Conservation (phyloP, 2,113 vertebrate genomes). For the Holacanthus passer region DNA sequence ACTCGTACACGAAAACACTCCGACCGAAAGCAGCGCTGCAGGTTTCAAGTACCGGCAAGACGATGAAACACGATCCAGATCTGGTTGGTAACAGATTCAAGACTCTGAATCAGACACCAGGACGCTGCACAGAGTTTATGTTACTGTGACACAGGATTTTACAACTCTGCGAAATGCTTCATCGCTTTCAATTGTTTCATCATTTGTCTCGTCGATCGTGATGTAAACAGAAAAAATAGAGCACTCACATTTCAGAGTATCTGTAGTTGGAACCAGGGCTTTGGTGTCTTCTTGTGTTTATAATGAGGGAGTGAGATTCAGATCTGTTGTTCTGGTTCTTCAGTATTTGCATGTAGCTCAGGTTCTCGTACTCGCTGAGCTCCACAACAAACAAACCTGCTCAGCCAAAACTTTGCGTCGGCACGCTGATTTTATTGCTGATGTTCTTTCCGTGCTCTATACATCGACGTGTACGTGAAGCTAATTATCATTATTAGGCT, state of each 20-base stretch:
- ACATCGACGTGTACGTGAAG: constrained; percentile 10
- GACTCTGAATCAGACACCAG: background rate
- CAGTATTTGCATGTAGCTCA: background rate
- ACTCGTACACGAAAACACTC: too few relatives aligned
- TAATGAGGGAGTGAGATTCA: background rate
- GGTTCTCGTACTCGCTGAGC: background rate
- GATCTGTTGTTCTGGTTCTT: background rate
- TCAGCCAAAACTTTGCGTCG: background rate
- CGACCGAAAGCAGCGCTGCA: background rate
- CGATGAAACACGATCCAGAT: background rate
- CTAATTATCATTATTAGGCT: constrained; percentile 43
- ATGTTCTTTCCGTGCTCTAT: background rate
- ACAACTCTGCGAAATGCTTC: too few relatives aligned
- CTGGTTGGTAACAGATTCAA: background rate
- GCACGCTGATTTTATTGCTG: constrained; percentile 1
- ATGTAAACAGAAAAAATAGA: too few relatives aligned
- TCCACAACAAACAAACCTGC: background rate
- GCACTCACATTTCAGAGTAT: background rate
- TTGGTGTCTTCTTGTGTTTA: too few relatives aligned
- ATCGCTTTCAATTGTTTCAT: too few relatives aligned
- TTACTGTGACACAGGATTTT: too few relatives aligned
- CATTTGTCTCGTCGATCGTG: too few relatives aligned
- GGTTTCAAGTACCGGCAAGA: background rate
- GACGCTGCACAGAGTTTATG: too few relatives aligned
- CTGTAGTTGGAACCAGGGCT: too few relatives aligned